A percentile compares a stretch with the other conserved stretches of the same genome.
Conservation (phyloP, 2,113 vertebrate species). For the Miniopterus natalensis region DNA sequence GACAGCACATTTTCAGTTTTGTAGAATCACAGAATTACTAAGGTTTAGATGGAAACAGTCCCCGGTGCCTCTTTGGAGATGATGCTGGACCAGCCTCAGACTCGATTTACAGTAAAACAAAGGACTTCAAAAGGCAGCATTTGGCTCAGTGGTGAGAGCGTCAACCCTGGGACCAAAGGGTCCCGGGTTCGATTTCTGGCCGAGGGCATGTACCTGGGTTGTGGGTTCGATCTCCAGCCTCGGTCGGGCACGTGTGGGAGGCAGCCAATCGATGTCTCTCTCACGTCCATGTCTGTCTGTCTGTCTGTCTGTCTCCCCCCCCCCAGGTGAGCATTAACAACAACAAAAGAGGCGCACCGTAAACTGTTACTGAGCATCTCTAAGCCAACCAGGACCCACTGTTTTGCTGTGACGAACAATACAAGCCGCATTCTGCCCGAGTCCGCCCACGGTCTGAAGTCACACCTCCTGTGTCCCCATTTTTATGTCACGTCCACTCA, state of each 20-base stretch:
- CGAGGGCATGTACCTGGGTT: too few relatives aligned
- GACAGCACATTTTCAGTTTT: constrained; percentile 57
- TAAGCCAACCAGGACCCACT: neutral
- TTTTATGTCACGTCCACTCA: constrained; percentile 81
- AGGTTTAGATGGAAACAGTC: constrained; percentile 16
- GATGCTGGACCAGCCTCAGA: neutral
- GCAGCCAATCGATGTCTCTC: too few relatives aligned
- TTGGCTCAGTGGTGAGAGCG: too few relatives aligned
- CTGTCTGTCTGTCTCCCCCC: too few relatives aligned
- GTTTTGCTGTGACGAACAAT: constrained; percentile 14
- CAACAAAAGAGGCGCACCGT: too few relatives aligned
- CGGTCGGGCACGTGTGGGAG: too few relatives aligned
- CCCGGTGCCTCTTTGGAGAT: neutral
- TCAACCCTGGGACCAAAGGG: too few relatives aligned
- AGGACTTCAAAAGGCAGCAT: neutral
- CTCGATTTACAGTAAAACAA: constrained; percentile 7
- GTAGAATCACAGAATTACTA: neutral
- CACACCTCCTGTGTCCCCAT: neutral
- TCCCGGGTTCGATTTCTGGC: too few relatives aligned
- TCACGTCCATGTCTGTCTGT: too few relatives aligned
- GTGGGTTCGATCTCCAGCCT: too few relatives aligned
- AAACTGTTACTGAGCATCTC: neutral
- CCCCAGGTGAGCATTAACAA: too few relatives aligned
- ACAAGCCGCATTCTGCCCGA: neutral
- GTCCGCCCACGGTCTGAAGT: neutral